A percentile compares a stretch with the other conserved stretches of the same genome.
Evolutionary conservation across 2,113 vertebrate genomes (phyloP).

Genomic region (Serilophus lunatus): DNA sequence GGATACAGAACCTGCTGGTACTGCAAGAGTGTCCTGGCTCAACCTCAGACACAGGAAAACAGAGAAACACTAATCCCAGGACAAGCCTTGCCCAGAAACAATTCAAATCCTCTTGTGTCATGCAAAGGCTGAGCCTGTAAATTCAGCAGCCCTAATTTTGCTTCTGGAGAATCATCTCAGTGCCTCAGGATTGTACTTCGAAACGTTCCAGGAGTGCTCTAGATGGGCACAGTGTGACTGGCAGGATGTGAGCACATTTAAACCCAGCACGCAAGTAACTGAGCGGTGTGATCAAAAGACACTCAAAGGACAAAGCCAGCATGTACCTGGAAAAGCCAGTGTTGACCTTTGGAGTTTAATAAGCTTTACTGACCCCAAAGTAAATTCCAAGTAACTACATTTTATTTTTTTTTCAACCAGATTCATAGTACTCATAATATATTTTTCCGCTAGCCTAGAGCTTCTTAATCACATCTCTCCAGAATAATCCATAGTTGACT

Average conservation of each 20-base stretch:
- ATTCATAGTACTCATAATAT: neutral
- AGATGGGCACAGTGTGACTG: neutral
- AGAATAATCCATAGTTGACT: neutral
- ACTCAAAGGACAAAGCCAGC: neutral
- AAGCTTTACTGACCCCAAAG: neutral
- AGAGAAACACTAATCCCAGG: neutral
- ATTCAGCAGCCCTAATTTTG: neutral
- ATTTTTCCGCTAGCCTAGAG: neutral
- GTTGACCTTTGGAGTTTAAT: neutral
- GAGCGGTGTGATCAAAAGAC: neutral
- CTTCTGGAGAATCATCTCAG: neutral
- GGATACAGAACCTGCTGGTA: neutral
- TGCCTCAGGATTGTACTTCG: neutral
- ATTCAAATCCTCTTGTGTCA: neutral
- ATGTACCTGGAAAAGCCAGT: neutral
- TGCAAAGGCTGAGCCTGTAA: neutral
- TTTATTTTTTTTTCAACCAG: neutral
- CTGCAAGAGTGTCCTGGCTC: neutral
- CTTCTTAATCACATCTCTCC: neutral
- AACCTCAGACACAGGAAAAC: neutral
- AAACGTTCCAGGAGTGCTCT: too few relatives aligned
- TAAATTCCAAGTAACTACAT: neutral
- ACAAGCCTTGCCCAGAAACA: neutral
- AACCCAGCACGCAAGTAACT: neutral
- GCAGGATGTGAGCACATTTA: neutral